Evolutionary conservation across 2,797 vertebrate species (phyloP).

Genomic region (Danio aesculapii): DNA sequence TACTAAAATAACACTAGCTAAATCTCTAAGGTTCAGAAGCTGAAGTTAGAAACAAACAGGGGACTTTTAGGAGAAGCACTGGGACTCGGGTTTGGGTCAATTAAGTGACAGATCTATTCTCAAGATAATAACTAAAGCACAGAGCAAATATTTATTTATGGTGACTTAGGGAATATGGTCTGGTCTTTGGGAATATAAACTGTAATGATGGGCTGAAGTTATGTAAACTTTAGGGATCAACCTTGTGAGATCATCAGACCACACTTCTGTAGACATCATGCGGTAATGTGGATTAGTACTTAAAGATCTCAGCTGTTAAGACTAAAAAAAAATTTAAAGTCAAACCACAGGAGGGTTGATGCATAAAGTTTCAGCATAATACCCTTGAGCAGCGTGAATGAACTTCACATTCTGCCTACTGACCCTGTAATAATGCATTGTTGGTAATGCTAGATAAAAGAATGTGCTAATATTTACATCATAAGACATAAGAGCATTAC

Average conservation of each 20-base stretch:
- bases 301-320: constrained; percentile 9
- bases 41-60: constrained; percentile 75
- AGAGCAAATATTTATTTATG: constrained; percentile 23
- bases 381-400: neutral
- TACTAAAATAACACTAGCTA: constrained; percentile 54
- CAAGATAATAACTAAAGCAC: constrained; percentile 42
- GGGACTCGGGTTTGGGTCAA: constrained; percentile 30
- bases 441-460: neutral
- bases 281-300: neutral
- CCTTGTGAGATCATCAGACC: constrained; percentile 9
- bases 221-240: constrained; percentile 16
- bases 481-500: neutral
- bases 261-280: constrained; percentile 26
- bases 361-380: neutral
- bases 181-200: neutral
- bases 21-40: constrained; percentile 68
- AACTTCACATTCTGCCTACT: neutral
- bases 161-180: constrained; percentile 13
- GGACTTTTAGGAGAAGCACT: constrained; percentile 58
- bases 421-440: neutral
- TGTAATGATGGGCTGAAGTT: neutral
- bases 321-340: neutral
- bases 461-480: neutral
- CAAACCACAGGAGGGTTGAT: neutral
- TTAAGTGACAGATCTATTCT: constrained; percentile 48